Base-by-base conservation (phyloP, 2,888 invertebrate species). In the Tenodera sinensis region DNA sequence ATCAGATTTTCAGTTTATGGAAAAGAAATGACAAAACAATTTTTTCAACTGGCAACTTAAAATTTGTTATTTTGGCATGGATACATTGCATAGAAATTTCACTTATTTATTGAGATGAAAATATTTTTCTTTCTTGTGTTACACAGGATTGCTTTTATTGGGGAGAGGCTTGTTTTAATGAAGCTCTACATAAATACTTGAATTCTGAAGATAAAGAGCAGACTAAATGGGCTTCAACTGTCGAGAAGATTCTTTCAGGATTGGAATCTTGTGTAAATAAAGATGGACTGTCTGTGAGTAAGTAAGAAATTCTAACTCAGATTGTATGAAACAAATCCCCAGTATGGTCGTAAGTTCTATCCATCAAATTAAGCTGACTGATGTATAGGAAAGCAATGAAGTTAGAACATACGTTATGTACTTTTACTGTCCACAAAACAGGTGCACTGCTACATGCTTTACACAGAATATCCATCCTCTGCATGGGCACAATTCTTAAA, bases 131-230 rank as follows among this genome's bases (percentile, higher is more conserved):
- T 1, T 42, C 12, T 88, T 88, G 30, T 30, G 30, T 88, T 82
- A 93, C 93, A 20, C 94, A 95, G 90, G 95, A 96, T 85, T 97
- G 97, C 92, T 95, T 97, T 90, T 94, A 95, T 91, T 98, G 97
- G 97, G 95, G 96, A 2, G 96, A 98, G 91, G 95, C 95, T 89
- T 96, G 96, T 91, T 93, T 97, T 30, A 95, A 97, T 92, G 97
- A 97, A 93, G 95, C 96, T 2, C 94, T 97, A 88, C 95, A 95
- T 88, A 95, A 96, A 82, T 94, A 93, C 91, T 91, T 92, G 87
- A 91, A 91, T 30, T 88, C 93, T 90, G 93, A 92, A 91, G 93
- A 95, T 71, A 92, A 92, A 0, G 92, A 93, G 54, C 92, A 93
- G 88, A 92, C 92, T 88, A 93, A 93, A 90, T 95, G 95, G 95